Base-by-base conservation (phyloP, 2,888 invertebrate genomes). In the Chymomyza fuscimana region DNA sequence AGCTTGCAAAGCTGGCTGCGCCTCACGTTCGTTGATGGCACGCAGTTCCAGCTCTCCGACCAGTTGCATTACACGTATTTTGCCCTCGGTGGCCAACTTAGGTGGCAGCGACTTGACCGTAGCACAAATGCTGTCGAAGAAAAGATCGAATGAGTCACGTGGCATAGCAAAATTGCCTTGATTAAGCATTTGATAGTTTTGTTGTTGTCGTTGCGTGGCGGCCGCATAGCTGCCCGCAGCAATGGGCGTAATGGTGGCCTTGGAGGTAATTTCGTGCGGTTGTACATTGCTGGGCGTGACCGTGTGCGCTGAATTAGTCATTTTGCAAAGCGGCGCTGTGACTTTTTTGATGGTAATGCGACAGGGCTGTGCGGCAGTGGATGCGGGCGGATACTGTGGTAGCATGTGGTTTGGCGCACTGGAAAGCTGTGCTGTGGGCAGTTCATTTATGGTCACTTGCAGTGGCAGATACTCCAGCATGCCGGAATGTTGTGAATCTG, bases 341-440 rank as follows among this genome's bases (percentile, higher is more conserved):
- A 86, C 86, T 65, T 86, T 88, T 10, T 86, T 86, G 9, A 86
- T 86, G 12, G 88, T 89, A 4, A 86, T 86, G 19, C 89, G 86
- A 22, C 86, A 86, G 1, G 89, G 88, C 36, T 79, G 73, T 2
- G 86, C 69, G 29, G 68, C 25, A 46, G 67, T 2, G 5, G 73
- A 5, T 4, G 76, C 6, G 1, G 74, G 72, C 51, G 73, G 74
- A 5, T 59, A 29, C 29, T 60, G 67, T 9, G 64, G 70, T 22
- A 54, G 63, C 46, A 36, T 40, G 40, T 25, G 40, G 40, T 51
- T 65, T 19, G 52, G 46, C 5, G 3, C 15, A n/a, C 32, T 61
- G 1, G 52, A 6, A 9, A 70, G 12, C 63, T 73, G 77, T 0
- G 64, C 64, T n/a, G 77, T 73, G 4, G 89, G 88, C 69, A 84